phyloP scores from a whole-genome alignment of 2,797 vertebrate species.

The Cuculus canorus region DNA sequence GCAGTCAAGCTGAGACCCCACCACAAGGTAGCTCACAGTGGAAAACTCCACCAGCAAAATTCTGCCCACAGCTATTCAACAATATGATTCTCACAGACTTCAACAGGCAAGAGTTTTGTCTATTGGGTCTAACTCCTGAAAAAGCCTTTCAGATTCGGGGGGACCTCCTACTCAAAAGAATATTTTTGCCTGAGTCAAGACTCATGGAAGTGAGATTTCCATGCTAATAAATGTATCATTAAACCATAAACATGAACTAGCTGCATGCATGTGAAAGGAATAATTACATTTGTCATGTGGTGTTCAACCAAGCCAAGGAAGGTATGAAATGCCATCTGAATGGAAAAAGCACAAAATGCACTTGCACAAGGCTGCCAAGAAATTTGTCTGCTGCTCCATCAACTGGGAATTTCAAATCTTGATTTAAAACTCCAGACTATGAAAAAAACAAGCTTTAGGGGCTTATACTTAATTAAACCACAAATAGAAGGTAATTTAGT shows the following conservation, averaged over 20 bases:
- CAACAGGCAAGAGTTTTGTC: neutral
- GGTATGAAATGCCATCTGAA: neutral
- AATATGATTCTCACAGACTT: neutral
- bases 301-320: neutral
- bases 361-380: neutral
- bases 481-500: neutral
- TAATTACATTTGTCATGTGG: neutral
- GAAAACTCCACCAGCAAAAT: neutral
- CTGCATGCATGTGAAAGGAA: neutral
- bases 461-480: neutral
- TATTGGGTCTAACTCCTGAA: neutral
- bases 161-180: neutral
- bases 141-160: neutral
- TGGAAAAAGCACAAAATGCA: neutral
- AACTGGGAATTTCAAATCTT: neutral
- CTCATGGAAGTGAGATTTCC: neutral
- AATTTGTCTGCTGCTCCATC: neutral
- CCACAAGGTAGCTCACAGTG: neutral
- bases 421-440: neutral
- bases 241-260: neutral
- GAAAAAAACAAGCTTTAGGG: neutral
- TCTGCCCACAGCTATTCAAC: neutral
- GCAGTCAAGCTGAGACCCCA: neutral
- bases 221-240: neutral
- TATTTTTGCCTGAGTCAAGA: neutral